Evolutionary conservation across 1,140 invertebrate species (phyloP).

Genomic region (Drosophila lowei): DNA sequence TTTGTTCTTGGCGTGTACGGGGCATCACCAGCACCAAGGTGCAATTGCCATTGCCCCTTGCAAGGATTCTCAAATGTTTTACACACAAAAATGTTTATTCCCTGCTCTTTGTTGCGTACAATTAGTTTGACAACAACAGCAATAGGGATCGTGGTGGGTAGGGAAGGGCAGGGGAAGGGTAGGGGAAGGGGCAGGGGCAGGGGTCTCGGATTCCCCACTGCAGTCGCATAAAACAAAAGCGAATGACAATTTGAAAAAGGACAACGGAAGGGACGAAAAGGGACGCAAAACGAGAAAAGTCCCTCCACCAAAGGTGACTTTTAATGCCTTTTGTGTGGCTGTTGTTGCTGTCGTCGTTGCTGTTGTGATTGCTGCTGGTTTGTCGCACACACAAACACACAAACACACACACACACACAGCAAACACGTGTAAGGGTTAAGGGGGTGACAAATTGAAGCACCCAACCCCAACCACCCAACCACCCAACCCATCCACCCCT

Average conservation of each 20-base stretch:
- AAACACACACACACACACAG: constrained; percentile 33
- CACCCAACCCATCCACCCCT: neutral
- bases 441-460: constrained; percentile 24
- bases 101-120: constrained; percentile 74
- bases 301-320: constrained; percentile 73
- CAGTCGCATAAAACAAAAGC: constrained; percentile 74
- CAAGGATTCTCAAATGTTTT: constrained; percentile 78
- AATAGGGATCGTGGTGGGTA: constrained; percentile 19
- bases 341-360: constrained; percentile 27
- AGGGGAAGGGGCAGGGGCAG: no score
- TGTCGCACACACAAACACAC: constrained; percentile 41
- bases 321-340: constrained; percentile 67
- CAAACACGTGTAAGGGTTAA: constrained; percentile 48
- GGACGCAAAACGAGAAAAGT: constrained; percentile 21
- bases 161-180: no score
- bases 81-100: constrained; percentile 55
- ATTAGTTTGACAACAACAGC: constrained; percentile 70
- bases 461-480: neutral
- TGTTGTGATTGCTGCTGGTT: constrained; percentile 75
- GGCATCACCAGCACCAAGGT: constrained; percentile 9
- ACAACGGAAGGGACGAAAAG: constrained; percentile 34
- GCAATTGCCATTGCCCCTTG: constrained; percentile 77
- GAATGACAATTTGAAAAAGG: constrained; percentile 78
- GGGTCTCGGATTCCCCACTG: constrained; percentile 16
- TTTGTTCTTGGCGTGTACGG: no score